Evolutionary conservation across 2,888 invertebrate genomes (phyloP).

Genomic region (Gortyna flavago): DNA sequence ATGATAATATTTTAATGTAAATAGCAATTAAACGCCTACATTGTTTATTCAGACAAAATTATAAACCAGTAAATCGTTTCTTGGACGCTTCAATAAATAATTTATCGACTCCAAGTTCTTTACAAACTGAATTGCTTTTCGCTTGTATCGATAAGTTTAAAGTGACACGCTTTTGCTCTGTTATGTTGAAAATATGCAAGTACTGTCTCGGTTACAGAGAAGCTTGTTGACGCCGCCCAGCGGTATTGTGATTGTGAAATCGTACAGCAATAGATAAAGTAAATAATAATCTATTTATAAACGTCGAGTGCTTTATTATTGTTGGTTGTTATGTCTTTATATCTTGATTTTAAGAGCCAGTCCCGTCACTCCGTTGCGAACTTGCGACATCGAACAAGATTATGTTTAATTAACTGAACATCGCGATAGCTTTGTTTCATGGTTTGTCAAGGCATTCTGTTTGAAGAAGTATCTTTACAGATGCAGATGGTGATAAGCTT

Average conservation of each 20-base stretch:
- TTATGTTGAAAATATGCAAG: slow-evolving; percentile 44
- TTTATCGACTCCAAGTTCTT: slow-evolving; percentile 53
- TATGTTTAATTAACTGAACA: slow-evolving; percentile 66
- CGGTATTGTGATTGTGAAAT: slow-evolving; percentile 62
- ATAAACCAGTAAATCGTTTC: slow-evolving; percentile 29
- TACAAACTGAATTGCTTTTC: slow-evolving; percentile 57
- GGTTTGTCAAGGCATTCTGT: slow-evolving; percentile 22
- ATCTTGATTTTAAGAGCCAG: slow-evolving; percentile 70
- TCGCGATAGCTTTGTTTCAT: slow-evolving; percentile 27
- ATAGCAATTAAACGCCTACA: slow-evolving; percentile 5
- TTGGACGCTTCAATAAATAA: slow-evolving; percentile 51
- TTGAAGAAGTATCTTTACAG: background rate
- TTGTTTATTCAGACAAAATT: slow-evolving; percentile 32
- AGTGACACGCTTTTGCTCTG: slow-evolving; percentile 45
- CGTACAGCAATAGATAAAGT: slow-evolving; percentile 56
- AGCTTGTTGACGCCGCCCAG: slow-evolving; percentile 6
- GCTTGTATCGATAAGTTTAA: slow-evolving; percentile 56
- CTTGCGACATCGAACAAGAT: slow-evolving; percentile 63
- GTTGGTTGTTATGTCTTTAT: slow-evolving; percentile 61
- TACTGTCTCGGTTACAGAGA: slow-evolving; percentile 17
- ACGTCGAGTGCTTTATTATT: slow-evolving; percentile 60
- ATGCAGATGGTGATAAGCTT: background rate
- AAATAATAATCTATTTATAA: slow-evolving; percentile 63
- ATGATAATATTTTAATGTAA: slow-evolving; percentile 5
- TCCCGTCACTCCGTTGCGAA: slow-evolving; percentile 64